Evolutionary conservation across 2,888 invertebrate species (phyloP).

Genomic region (Frankliniella fusca): DNA sequence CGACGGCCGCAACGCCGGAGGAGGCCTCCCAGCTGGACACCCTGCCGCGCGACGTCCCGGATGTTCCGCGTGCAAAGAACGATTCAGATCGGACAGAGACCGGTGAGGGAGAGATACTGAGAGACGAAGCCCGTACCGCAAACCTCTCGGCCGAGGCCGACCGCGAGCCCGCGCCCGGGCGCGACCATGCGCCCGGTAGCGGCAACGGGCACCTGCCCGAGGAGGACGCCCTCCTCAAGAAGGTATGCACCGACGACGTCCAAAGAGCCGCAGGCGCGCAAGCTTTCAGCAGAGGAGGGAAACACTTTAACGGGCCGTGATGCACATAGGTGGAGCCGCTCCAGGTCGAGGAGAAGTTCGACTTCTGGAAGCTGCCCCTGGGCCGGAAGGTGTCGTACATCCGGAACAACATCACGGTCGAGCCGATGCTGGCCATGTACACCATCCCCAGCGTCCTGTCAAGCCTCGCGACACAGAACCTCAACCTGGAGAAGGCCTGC

Average conservation of each 20-base stretch:
- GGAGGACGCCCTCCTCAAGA: background rate
- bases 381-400: constrained; percentile 51
- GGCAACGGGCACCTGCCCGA: background rate
- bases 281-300: background rate
- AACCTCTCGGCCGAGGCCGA: background rate
- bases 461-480: constrained; percentile 72
- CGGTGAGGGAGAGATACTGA: background rate
- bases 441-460: constrained; percentile 53
- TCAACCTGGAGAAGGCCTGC: constrained; percentile 81
- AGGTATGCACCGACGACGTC: background rate
- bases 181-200: background rate
- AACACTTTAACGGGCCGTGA: background rate
- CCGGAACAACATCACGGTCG: constrained; percentile 59
- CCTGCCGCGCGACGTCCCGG: no score
- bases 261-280: no score
- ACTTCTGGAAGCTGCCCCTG: constrained; percentile 44
- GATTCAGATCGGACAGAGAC: background rate
- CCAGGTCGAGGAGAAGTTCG: constrained; percentile 8
- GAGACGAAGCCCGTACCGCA: background rate
- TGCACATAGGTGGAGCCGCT: background rate
- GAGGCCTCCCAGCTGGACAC: background rate
- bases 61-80: no score
- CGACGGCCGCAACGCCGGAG: background rate
- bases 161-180: background rate
- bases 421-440: constrained; percentile 61